Evolutionary conservation across 1,140 invertebrate species (phyloP).

Genomic region (Tetragnatha versicolor): DNA sequence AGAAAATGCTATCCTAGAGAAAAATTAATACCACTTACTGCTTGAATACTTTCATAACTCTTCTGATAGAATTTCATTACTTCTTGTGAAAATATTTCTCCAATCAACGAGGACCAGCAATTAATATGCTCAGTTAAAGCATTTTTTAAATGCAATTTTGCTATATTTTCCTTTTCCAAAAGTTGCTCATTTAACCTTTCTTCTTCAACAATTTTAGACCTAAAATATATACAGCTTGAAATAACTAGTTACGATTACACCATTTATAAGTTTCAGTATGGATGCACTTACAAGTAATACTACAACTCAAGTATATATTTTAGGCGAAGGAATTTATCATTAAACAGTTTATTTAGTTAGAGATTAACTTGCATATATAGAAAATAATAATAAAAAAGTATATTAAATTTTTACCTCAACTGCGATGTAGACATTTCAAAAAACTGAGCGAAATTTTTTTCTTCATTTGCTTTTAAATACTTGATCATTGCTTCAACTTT

Average conservation of each 20-base stretch:
- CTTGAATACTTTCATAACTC: background rate
- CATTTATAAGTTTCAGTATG: too few species aligned
- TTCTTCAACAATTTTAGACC: constrained; percentile 59
- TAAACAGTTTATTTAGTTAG: too few species aligned
- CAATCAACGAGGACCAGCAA: background rate
- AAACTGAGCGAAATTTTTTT: background rate
- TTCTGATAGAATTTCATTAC: background rate
- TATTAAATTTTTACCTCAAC: background rate
- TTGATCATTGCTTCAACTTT: background rate
- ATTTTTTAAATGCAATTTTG: background rate
- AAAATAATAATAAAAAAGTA: background rate
- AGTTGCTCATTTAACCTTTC: background rate
- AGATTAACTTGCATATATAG: background rate
- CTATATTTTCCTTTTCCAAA: background rate
- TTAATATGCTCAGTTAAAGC: constrained; percentile 1
- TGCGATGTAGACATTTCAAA: constrained; percentile 16
- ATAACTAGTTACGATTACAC: too few species aligned
- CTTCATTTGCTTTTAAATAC: background rate
- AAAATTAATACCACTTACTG: background rate
- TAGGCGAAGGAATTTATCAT: too few species aligned
- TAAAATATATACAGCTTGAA: too few species aligned
- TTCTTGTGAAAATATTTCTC: background rate
- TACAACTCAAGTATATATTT: too few species aligned
- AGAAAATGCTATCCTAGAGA: background rate
- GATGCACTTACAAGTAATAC: too few species aligned